phyloP scores from a whole-genome alignment of 2,797 vertebrate genomes.

The Danio kyathit region DNA sequence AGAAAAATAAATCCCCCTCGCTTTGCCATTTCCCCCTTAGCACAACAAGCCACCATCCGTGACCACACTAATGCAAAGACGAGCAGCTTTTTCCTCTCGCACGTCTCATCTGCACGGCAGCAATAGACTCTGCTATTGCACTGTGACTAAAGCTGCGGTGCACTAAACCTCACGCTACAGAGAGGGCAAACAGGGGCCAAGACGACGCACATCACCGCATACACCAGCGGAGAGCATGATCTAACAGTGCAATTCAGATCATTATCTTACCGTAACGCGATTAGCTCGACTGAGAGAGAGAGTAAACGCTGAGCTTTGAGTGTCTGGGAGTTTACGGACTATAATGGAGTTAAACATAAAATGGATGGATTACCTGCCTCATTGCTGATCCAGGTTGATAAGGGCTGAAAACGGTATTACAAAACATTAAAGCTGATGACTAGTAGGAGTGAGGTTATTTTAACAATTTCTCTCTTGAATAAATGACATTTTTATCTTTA shows the following conservation, averaged over 20 bases:
- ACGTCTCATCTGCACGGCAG: conserved; percentile 29
- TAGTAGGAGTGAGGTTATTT: not conserved
- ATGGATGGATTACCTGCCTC: conserved; percentile 34
- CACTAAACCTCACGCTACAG: conserved; percentile 21
- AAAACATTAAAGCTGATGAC: not conserved
- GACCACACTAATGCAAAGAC: conserved; percentile 27
- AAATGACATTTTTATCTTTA: not conserved
- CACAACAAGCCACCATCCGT: conserved; percentile 30
- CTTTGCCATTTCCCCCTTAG: conserved; percentile 7
- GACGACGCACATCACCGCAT: conserved; percentile 24
- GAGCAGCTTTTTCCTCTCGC: conserved; percentile 27
- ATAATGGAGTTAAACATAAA: conserved; percentile 62
- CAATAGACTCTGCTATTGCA: conserved; percentile 19
- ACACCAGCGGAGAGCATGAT: not conserved
- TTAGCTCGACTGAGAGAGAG: conserved; percentile 56
- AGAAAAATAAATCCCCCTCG: conserved; percentile 29
- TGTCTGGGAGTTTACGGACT: conserved; percentile 53
- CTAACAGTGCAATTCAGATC: conserved; percentile 54
- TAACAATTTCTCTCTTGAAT: not conserved
- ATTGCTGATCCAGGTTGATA: not conserved
- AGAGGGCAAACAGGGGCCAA: conserved; percentile 39
- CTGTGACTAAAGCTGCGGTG: conserved; percentile 35
- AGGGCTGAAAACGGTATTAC: not conserved
- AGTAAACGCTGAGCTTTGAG: conserved; percentile 37
- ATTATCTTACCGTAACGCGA: conserved; percentile 65